Evolutionary conservation across 1,140 invertebrate genomes (phyloP).

Genomic region (Cheumatopsyche charites): DNA sequence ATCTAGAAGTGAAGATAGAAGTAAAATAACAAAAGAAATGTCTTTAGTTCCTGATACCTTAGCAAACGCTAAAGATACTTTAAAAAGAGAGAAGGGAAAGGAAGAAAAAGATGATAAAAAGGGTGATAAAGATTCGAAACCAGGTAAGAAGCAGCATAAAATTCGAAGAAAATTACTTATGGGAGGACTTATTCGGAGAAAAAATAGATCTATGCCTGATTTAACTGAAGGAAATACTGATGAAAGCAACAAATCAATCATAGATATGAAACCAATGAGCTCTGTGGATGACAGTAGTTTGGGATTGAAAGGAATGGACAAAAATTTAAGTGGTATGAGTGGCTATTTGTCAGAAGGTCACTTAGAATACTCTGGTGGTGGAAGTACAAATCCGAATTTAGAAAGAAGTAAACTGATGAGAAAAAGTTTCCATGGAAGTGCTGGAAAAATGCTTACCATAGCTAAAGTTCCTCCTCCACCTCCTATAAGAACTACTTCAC

Average conservation of each 20-base stretch:
- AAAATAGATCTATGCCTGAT: conserved; percentile 91
- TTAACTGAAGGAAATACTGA: conserved; percentile 74
- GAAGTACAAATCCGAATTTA: conserved; percentile 76
- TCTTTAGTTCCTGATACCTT: conserved; percentile 66
- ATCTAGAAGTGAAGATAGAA: conserved; percentile 81
- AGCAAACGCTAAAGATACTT: conserved; percentile 62
- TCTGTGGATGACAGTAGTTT: conserved; percentile 78
- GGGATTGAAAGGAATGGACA: conserved; percentile 68
- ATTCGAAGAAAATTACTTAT: conserved; percentile 85
- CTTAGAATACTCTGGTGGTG: conserved; percentile 70
- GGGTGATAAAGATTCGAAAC: conserved; percentile 70
- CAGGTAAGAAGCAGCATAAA: conserved; percentile 89
- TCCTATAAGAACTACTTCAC: conserved; percentile 84
- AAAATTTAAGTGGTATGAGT: conserved; percentile 66
- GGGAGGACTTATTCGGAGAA: conserved; percentile 85
- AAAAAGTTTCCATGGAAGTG: conserved; percentile 86
- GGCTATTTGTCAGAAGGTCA: conserved; percentile 88
- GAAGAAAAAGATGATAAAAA: conserved; percentile 68
- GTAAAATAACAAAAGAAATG: conserved; percentile 73
- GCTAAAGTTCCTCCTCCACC: conserved; percentile 87
- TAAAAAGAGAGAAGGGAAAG: conserved; percentile 66
- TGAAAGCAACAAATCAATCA: conserved; percentile 55
- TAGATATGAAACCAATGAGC: conserved; percentile 59
- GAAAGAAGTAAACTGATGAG: conserved; percentile 87
- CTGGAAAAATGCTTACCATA: conserved; percentile 76